These are phyloP conservation scores for Agonopterix subpropinquella DNA, from an alignment of 2,888 invertebrate species.

Conservation along the genomic window DNA sequence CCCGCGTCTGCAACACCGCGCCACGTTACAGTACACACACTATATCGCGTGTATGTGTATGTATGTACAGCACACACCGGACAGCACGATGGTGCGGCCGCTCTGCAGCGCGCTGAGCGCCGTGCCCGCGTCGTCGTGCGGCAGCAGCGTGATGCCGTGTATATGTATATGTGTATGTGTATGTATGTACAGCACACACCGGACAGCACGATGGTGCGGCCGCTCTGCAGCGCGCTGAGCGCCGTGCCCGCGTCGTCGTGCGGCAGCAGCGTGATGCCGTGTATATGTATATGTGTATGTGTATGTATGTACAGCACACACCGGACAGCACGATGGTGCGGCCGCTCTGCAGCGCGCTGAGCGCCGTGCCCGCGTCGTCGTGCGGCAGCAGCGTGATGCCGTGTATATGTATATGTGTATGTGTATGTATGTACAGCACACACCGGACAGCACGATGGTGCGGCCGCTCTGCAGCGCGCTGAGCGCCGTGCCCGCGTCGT, in stretches of 20 bases:
- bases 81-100: constrained; percentile 90
- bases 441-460: constrained; percentile 87
- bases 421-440: constrained; percentile 2
- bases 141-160: constrained; percentile 92
- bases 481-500: constrained; percentile 82
- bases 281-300: no score
- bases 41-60: constrained; percentile 41
- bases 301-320: constrained; percentile 31
- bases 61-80: constrained; percentile 76
- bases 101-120: constrained; percentile 88
- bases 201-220: constrained; percentile 89
- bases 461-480: constrained; percentile 91
- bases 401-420: no score
- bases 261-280: constrained; percentile 92
- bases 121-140: constrained; percentile 82
- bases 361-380: constrained; percentile 83
- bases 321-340: constrained; percentile 89
- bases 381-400: constrained; percentile 91
- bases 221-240: constrained; percentile 88
- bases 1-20: constrained; percentile 78
- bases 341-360: constrained; percentile 89
- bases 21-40: constrained; percentile 87
- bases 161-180: no score
- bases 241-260: constrained; percentile 83
- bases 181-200: constrained; percentile 55